These are phyloP conservation scores for Sitta carolinensis DNA, from an alignment of 2,797 vertebrate species.

Conservation along the genomic window DNA sequence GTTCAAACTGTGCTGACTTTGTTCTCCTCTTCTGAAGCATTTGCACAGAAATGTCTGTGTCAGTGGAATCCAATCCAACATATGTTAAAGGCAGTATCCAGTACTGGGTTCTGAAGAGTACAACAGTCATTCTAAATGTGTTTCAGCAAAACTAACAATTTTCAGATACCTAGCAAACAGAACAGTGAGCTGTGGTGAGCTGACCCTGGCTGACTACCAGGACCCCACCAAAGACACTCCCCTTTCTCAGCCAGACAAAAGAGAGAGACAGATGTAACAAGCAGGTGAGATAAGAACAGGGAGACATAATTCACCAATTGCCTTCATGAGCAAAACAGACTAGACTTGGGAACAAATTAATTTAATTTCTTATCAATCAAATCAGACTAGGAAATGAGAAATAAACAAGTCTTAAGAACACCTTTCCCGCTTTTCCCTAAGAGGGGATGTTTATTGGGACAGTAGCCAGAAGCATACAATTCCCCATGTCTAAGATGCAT, in stretches of 20 bases:
- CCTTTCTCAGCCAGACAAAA: not conserved
- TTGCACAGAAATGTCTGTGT: not conserved
- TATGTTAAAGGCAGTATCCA: not conserved
- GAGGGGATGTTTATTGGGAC: not conserved
- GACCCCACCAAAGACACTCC: not conserved
- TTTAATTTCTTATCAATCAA: not conserved
- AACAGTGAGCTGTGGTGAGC: not conserved
- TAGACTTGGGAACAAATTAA: not conserved
- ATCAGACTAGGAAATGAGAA: not conserved
- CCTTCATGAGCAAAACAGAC: not conserved
- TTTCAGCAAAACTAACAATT: not conserved
- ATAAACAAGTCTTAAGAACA: not conserved
- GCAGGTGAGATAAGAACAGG: not conserved
- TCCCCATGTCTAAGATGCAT: not conserved
- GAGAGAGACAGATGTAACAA: not conserved
- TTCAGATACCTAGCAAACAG: not conserved
- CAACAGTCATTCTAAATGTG: not conserved
- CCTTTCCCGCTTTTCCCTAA: not conserved
- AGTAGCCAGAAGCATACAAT: not conserved
- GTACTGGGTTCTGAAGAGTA: not conserved
- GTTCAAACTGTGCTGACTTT: not conserved
- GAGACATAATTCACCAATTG: not conserved
- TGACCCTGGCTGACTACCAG: not conserved
- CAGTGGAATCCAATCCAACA: accelerated
- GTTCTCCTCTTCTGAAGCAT: not conserved